These are phyloP conservation scores for Drosophila subsilvestris DNA, from an alignment of 2,888 invertebrate species.

Conservation along the genomic window DNA sequence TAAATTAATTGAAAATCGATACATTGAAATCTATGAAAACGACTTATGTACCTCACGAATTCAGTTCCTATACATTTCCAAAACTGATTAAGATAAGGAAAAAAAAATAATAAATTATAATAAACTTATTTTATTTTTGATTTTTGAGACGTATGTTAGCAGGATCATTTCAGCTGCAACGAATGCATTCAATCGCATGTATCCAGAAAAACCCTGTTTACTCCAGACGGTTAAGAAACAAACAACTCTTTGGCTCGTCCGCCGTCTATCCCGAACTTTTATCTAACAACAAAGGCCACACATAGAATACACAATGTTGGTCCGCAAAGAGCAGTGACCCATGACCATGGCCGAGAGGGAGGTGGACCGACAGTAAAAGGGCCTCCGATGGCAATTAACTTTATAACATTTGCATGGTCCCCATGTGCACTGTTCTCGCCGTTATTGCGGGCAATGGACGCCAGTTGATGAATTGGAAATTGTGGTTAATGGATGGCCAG, in stretches of 20 bases:
- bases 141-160: background rate
- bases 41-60: too few species aligned
- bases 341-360: constrained; percentile 10
- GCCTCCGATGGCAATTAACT: constrained; percentile 73
- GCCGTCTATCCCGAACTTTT: constrained; percentile 36
- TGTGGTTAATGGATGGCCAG: constrained; percentile 68
- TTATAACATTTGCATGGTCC: constrained; percentile 72
- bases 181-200: background rate
- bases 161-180: too few species aligned
- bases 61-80: too few species aligned
- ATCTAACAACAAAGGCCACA: constrained; percentile 42
- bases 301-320: constrained; percentile 26
- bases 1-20: too few species aligned
- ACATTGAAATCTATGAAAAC: too few species aligned
- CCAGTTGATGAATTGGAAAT: constrained; percentile 77
- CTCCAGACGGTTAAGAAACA: background rate
- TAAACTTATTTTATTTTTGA: too few species aligned
- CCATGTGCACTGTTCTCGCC: constrained; percentile 53
- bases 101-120: too few species aligned
- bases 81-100: too few species aligned
- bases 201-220: constrained; percentile 17
- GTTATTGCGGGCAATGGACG: constrained; percentile 52
- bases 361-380: constrained; percentile 43
- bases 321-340: constrained; percentile 1
- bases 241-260: constrained; percentile 21